Base-by-base conservation (phyloP, 2,888 invertebrate genomes). In the Euzophera pinguis region DNA sequence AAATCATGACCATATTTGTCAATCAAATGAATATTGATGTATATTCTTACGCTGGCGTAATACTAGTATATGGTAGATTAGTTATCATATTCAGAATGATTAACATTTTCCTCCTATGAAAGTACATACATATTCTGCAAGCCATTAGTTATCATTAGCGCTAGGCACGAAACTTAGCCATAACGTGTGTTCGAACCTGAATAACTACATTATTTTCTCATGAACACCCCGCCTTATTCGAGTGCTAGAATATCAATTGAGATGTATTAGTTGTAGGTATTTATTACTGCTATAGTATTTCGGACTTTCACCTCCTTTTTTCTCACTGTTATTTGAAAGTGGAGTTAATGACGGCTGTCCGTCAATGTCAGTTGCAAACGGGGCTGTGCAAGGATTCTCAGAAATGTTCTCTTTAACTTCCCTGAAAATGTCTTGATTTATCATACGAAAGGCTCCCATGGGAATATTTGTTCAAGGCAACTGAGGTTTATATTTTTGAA, bases 301-400 rank as follows among this genome's bases (percentile, higher is more conserved):
- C 14, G 51, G 13, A 43, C 51, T 51, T 51, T 51, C 51, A 43
- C 51, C 37, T 13, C 12, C 34, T 45, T 43, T 48, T 51, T 51
- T 51, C 51, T 51, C 51, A 51, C 51, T 43, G 43, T 51, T 51
- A 39, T 51, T 51, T 51, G 51, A 51, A 51, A 51, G 51, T 35
- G 10, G 13, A 27, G 51, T 5, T 51, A 51, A 43, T 43, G 51
- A 35, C 43, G 35, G 13, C 37, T 51, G 51, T 51, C 51, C 35
- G 43, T 51, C 51, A 51, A n/a, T 51, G 43, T 35, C 51, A 32
- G 35, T 37, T 13, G 35, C 35, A 22, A 42, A 35, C 22, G 22
- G 34, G 22, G 43, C 14, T 41, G 37, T 38, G n/a, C 13, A 32
- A 34, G 42, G 42, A 50, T 50, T 42, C 43, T 9, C 41, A 17